Evolutionary conservation across 2,888 invertebrate genomes (phyloP).

Genomic region (Hypolimnas misippus): DNA sequence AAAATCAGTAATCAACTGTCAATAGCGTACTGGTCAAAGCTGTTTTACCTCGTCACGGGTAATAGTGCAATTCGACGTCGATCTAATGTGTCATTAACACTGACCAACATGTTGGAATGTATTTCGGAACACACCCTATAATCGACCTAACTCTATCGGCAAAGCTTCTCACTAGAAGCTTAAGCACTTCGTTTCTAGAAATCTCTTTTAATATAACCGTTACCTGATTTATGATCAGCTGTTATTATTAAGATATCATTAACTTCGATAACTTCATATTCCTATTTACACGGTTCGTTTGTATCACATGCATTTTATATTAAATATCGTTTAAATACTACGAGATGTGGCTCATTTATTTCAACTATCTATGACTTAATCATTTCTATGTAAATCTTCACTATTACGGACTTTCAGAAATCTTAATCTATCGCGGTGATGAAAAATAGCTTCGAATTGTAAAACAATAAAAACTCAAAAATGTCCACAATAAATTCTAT

Average conservation of each 20-base stretch:
- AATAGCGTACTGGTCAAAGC: too few species aligned
- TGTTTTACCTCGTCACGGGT: too few species aligned
- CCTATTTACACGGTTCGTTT: constrained; percentile 25
- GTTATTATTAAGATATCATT: constrained; percentile 9
- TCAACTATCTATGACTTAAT: constrained; percentile 31
- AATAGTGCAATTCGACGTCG: too few species aligned
- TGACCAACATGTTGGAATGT: too few species aligned
- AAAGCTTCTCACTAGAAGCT: constrained; percentile 43
- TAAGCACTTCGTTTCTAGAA: constrained; percentile 41
- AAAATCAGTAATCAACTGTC: too few species aligned
- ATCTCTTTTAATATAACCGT: constrained; percentile 25
- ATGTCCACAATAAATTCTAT: constrained; percentile 31
- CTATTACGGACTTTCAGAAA: constrained; percentile 39
- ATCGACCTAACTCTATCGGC: constrained; percentile 37
- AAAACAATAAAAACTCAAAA: constrained; percentile 23
- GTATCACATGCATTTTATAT: constrained; percentile 30
- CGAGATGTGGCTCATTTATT: constrained; percentile 27
- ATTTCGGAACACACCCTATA: too few species aligned
- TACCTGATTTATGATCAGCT: constrained; percentile 21
- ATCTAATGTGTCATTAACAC: too few species aligned
- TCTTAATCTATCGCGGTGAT: constrained; percentile 36
- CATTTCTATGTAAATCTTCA: constrained; percentile 23
- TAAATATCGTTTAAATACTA: constrained; percentile 21
- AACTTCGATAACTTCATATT: constrained; percentile 16
- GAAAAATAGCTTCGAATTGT: constrained; percentile 15